Evolutionary conservation across 2,888 invertebrate species (phyloP).

Genomic region (Saturnia pavonia): DNA sequence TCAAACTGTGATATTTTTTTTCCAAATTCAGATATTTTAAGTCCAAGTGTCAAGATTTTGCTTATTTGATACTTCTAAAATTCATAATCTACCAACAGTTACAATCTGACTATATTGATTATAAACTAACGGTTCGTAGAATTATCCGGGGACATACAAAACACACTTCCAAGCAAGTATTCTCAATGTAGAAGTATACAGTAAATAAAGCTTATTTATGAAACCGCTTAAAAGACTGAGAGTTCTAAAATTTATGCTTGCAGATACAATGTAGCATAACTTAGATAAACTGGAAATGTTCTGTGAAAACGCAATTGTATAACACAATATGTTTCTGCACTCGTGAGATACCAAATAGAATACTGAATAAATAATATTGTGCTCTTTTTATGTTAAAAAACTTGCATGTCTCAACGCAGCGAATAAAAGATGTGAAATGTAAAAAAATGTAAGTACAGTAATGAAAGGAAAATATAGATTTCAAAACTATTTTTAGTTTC

Average conservation of each 20-base stretch:
- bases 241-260: background rate
- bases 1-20: no score
- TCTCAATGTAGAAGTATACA: background rate
- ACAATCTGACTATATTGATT: no score
- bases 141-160: no score
- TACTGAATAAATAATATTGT: conserved; percentile 15
- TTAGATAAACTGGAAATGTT: conserved; percentile 13
- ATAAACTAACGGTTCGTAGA: no score
- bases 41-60: no score
- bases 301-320: background rate
- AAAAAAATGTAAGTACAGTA: background rate
- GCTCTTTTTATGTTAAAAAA: conserved; percentile 1
- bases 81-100: no score
- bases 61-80: no score
- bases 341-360: conserved; percentile 16
- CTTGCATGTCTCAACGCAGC: background rate
- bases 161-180: background rate
- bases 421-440: background rate
- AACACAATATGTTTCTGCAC: conserved; percentile 1
- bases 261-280: conserved; percentile 9
- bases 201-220: background rate
- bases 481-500: background rate
- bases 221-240: background rate
- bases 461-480: background rate
- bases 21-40: no score